Conservation (phyloP, 23 tunicate genomes). For the Phallusia fumigata region DNA sequence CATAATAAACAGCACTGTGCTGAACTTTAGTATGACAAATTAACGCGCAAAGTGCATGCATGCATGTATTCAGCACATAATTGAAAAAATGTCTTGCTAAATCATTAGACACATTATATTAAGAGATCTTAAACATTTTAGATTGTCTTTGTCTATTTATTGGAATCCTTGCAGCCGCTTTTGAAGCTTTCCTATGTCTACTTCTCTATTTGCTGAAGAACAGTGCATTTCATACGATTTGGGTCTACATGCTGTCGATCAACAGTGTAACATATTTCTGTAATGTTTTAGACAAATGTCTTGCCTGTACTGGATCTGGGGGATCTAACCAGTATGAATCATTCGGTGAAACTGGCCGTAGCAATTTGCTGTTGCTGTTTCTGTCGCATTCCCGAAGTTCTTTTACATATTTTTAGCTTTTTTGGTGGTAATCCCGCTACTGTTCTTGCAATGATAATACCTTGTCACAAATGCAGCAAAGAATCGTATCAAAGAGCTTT, state of each 20-base stretch:
- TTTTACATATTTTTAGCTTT: background rate
- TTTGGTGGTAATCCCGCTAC: background rate
- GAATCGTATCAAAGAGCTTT: background rate
- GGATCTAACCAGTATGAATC: too few relatives aligned
- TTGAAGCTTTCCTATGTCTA: background rate
- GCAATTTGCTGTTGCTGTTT: background rate
- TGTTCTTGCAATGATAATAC: constrained; percentile 5
- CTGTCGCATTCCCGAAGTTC: background rate
- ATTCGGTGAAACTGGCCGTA: background rate
- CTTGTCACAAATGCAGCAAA: constrained; percentile 1
- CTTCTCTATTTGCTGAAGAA: background rate
- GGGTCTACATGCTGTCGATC: background rate
- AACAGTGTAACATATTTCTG: background rate
- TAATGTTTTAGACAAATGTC: background rate
- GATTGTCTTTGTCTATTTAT: background rate
- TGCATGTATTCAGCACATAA: too few relatives aligned
- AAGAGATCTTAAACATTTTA: too few relatives aligned
- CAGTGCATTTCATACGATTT: background rate
- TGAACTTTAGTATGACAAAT: too few relatives aligned
- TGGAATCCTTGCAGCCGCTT: background rate
- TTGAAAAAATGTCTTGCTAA: too few relatives aligned
- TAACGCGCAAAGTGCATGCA: too few relatives aligned
- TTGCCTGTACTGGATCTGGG: too few relatives aligned
- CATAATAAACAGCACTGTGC: too few relatives aligned
- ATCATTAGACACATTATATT: too few relatives aligned